These are phyloP conservation scores for Myrmophylax atrothorax DNA, from an alignment of 2,113 vertebrate species.

Conservation along the genomic window DNA sequence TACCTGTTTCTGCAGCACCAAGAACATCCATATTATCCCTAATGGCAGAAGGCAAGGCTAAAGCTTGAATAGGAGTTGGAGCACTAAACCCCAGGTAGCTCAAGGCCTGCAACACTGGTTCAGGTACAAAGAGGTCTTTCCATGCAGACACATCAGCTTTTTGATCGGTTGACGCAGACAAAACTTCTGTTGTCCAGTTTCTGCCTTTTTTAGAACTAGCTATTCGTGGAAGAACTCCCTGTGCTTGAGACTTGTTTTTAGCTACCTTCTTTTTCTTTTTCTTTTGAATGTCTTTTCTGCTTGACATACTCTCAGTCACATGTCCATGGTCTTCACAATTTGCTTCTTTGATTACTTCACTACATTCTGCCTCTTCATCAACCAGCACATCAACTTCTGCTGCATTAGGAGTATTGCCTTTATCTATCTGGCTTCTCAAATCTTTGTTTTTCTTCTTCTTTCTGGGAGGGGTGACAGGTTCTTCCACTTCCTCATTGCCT, in stretches of 20 bases:
- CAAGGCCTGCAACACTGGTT: conserved; percentile 84
- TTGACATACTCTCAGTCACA: not conserved
- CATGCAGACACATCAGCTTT: conserved; percentile 85
- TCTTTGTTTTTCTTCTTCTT: conserved; percentile 63
- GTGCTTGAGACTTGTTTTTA: conserved; percentile 35
- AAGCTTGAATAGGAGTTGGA: conserved; percentile 92
- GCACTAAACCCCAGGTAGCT: conserved; percentile 88
- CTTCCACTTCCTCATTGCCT: not conserved
- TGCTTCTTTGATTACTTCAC: not conserved
- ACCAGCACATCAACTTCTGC: not conserved
- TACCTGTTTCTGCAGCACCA: conserved; percentile 97
- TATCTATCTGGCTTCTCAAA: not conserved
- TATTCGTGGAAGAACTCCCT: not conserved
- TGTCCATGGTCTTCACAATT: not conserved
- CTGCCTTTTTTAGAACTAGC: conserved; percentile 75
- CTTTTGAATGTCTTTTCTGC: conserved; percentile 2
- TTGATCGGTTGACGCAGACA: conserved; percentile 57
- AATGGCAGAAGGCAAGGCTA: conserved; percentile 89
- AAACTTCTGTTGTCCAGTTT: conserved; percentile 83
- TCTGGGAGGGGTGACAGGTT: conserved; percentile 30
- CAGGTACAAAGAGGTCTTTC: conserved; percentile 91
- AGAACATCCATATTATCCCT: conserved; percentile 91
- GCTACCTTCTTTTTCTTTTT: conserved; percentile 74
- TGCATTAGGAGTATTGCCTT: not conserved
- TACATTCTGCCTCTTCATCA: not conserved